phyloP scores from a whole-genome alignment of 2,888 invertebrate genomes.

The Drosophila paramelanica region DNA sequence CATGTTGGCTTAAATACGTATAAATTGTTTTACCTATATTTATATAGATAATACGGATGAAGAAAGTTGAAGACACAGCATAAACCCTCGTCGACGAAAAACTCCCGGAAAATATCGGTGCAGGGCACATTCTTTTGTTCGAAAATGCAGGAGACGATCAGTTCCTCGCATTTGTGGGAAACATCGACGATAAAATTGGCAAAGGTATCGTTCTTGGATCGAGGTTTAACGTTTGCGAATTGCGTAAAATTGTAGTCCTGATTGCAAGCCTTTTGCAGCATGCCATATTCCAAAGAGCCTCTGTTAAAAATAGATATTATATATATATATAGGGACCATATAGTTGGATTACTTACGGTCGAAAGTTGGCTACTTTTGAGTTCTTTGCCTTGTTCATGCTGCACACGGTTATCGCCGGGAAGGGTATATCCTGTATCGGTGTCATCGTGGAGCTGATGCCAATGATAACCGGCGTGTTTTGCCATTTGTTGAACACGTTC shows the following conservation, averaged over 20 bases:
- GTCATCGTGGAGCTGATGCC: conserved; percentile 89
- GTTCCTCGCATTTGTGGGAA: conserved; percentile 90
- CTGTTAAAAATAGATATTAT: conserved; percentile 37
- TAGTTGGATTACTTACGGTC: conserved; percentile 47
- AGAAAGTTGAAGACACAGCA: conserved; percentile 93
- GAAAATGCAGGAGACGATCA: conserved; percentile 90
- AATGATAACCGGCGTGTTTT: conserved; percentile 90
- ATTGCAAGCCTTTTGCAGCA: conserved; percentile 74
- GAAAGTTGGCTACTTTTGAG: conserved; percentile 76
- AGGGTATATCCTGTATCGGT: conserved; percentile 89
- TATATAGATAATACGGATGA: conserved; percentile 89
- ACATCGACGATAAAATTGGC: conserved; percentile 71
- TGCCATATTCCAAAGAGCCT: conserved; percentile 86
- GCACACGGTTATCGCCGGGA: conserved; percentile 93
- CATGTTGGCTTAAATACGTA: background rate
- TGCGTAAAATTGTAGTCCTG: conserved; percentile 58
- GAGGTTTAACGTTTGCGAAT: conserved; percentile 39
- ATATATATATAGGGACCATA: background rate
- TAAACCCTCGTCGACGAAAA: conserved; percentile 92
- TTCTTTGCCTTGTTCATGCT: conserved; percentile 92
- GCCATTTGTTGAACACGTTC: conserved; percentile 90
- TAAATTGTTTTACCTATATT: conserved; percentile 79
- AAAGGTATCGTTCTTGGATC: conserved; percentile 54
- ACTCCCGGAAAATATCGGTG: conserved; percentile 89
- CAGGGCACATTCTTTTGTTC: conserved; percentile 87